phyloP scores from a whole-genome alignment of 2,797 vertebrate species.

The Characodon lateralis region DNA sequence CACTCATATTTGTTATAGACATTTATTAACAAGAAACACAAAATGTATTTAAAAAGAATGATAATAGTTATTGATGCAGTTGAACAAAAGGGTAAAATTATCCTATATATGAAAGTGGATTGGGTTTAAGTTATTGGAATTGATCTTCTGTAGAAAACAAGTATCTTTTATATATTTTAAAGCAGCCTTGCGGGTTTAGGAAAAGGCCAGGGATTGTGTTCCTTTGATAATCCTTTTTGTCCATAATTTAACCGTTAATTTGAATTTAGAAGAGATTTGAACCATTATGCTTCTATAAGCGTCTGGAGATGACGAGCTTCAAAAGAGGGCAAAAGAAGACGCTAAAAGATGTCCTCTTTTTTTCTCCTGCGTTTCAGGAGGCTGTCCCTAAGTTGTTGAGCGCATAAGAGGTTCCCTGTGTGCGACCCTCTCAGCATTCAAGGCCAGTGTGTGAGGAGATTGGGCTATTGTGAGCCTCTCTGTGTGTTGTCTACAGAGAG shows the following conservation, averaged over 20 bases:
- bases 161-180: background rate
- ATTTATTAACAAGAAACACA: background rate
- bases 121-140: background rate
- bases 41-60: background rate
- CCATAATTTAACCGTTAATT: background rate
- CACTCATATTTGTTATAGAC: background rate
- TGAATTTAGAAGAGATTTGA: background rate
- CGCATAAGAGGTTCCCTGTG: slow-evolving; percentile 82
- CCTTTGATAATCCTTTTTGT: background rate
- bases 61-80: background rate
- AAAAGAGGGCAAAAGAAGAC: slow-evolving; percentile 52
- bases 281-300: slow-evolving; percentile 13
- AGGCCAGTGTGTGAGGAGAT: slow-evolving; percentile 76
- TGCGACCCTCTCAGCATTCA: slow-evolving; percentile 81
- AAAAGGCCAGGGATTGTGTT: background rate
- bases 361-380: slow-evolving; percentile 64
- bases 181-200: background rate
- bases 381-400: slow-evolving; percentile 76
- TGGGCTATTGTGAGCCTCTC: slow-evolving; percentile 76
- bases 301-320: slow-evolving; percentile 48
- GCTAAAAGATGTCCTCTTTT: slow-evolving; percentile 47
- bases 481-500: slow-evolving; percentile 66
- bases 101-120: background rate
- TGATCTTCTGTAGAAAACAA: background rate
- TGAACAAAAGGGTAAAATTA: background rate